phyloP scores from a whole-genome alignment of 2,888 invertebrate genomes.

The Leucozona laternaria region DNA sequence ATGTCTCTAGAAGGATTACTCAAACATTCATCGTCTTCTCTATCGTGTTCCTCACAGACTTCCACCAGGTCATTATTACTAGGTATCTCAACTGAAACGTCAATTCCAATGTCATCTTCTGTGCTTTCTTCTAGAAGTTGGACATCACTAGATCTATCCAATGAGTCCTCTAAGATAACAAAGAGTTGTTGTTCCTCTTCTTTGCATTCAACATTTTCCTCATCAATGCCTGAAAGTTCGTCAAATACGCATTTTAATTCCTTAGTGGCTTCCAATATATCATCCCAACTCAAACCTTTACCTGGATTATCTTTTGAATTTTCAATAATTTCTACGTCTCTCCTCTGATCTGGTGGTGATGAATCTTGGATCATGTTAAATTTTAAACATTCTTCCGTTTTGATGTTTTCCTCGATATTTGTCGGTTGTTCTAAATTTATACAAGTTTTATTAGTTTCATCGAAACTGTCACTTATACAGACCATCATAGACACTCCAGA shows the following conservation, averaged over 20 bases:
- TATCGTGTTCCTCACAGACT: background rate
- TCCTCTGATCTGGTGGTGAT: background rate
- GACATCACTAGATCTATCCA: background rate
- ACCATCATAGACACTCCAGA: background rate
- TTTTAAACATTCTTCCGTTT: background rate
- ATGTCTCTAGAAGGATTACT: background rate
- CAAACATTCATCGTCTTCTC: background rate
- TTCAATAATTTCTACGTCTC: background rate
- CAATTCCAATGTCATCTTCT: background rate
- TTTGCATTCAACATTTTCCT: background rate
- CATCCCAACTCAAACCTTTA: background rate
- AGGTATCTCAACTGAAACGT: background rate
- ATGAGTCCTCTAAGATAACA: background rate
- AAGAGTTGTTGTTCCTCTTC: background rate
- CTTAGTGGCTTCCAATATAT: background rate
- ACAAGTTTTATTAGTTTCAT: background rate
- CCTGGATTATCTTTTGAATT: background rate
- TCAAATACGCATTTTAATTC: background rate
- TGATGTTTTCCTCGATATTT: background rate
- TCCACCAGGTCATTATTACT: background rate
- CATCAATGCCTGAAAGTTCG: background rate
- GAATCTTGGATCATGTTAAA: background rate
- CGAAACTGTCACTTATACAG: background rate
- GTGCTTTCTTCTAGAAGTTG: background rate
- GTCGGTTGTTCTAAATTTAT: background rate